phyloP scores from a whole-genome alignment of 2,888 invertebrate species.

The Netelia virgata region DNA sequence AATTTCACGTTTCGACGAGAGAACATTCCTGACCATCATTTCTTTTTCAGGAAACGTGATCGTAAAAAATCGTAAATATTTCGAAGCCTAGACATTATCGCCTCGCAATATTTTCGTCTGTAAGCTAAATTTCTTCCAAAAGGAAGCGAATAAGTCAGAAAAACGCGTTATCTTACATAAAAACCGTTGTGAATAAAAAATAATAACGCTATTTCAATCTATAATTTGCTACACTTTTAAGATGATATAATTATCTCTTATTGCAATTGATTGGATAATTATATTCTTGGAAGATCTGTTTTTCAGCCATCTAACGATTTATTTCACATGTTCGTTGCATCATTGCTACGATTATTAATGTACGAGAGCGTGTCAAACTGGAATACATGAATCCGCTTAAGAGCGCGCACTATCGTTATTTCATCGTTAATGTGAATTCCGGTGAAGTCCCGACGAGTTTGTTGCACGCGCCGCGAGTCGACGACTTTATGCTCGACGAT shows the following conservation, averaged over 20 bases:
- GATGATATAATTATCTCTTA: too few species aligned
- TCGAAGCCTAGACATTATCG: too few species aligned
- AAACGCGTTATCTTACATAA: too few species aligned
- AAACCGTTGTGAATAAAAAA: too few species aligned
- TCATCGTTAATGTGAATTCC: conserved; percentile 37
- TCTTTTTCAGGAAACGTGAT: too few species aligned
- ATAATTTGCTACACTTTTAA: too few species aligned
- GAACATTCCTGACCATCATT: not conserved
- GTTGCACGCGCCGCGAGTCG: not conserved
- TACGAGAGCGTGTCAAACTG: conserved; percentile 3
- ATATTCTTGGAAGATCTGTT: not conserved
- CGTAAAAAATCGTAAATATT: too few species aligned
- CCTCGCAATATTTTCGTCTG: too few species aligned
- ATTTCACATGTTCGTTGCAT: not conserved
- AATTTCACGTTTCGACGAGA: not conserved
- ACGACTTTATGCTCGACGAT: not conserved
- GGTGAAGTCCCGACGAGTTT: conserved; percentile 55
- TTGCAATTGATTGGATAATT: too few species aligned
- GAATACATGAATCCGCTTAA: conserved; percentile 25
- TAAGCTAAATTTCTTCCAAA: too few species aligned
- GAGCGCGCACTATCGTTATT: conserved; percentile 16
- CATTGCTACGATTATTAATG: not conserved
- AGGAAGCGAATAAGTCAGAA: too few species aligned
- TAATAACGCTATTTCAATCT: too few species aligned
- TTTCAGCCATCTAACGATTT: not conserved